Base-by-base conservation (phyloP, 2,113 vertebrate species). In the Cynocephalus volans region DNA sequence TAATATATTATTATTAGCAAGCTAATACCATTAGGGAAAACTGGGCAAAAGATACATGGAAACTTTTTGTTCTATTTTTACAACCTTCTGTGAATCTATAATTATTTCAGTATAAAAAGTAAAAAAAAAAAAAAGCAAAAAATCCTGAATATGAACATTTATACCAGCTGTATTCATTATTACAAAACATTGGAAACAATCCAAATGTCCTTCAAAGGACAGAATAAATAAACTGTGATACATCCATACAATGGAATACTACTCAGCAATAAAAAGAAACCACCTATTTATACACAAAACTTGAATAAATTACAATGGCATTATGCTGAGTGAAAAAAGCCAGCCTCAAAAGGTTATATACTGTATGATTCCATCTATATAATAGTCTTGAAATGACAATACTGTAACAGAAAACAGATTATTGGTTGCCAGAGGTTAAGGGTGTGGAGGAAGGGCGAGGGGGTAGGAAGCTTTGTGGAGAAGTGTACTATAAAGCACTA, bases 101-200 rank as follows among this genome's bases (percentile, higher is more conserved):
- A 41, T 41, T 41, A 41, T 41, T 41, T 41, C 41, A 41, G 41
- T 41, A 41, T 41, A 41, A 41, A 41, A 41, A 41, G 41, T 41
- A 41, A 41, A 41, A 41, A 41, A 41, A 41, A 41, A 41, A 41
- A 41, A 41, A 41, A 41, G 41, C 41, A 41, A 41, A 41, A 41
- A 41, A 62, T 73, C 48, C 81, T 91, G 64, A 81, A 81, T 48
- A 91, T 60, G 21, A 48, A 72, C 60, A 21, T 58, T 92, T 92
- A 82, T 82, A 58, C 26, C 60, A 60, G 21, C 41, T 60, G 50
- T 45, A 65, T 85, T 93, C 45, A 84, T 36, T 65, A 75, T 31
- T 75, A 56, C n/a, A 26, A 50, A 50, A 70, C 72, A 36, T 50
- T 82, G 54, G 41, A 92, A 73, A 41, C 6, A 62, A 92, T 83